phyloP scores from a whole-genome alignment of 30 jellyfish, hydroid and myxozoan genomes.

The Nemopilema nomurai region DNA sequence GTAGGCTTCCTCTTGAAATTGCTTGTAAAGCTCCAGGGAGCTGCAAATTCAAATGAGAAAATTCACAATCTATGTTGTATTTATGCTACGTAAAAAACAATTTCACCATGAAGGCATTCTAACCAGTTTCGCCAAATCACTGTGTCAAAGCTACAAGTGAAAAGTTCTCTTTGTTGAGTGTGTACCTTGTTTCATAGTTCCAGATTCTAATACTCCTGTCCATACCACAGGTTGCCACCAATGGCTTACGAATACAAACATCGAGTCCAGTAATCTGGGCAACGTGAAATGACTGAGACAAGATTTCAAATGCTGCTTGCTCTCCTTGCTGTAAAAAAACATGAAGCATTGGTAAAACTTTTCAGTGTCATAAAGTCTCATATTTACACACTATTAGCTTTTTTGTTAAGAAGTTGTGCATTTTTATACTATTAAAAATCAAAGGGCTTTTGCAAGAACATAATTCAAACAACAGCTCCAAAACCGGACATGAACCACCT shows the following conservation, averaged over 20 bases:
- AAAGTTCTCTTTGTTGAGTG: neutral
- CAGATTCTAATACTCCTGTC: slow-evolving; percentile 93
- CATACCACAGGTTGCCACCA: slow-evolving; percentile 97
- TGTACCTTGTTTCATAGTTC: slow-evolving; percentile 95
- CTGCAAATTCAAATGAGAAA: slow-evolving; percentile 27
- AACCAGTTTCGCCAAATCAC: neutral
- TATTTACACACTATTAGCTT: no score
- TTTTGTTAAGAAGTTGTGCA: no score
- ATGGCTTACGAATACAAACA: slow-evolving; percentile 94
- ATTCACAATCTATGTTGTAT: neutral
- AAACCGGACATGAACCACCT: no score
- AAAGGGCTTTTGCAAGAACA: neutral
- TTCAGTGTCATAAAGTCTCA: no score
- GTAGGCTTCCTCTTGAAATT: slow-evolving; percentile 97
- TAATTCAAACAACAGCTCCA: neutral
- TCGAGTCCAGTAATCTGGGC: slow-evolving; percentile 94
- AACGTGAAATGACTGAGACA: slow-evolving; percentile 87
- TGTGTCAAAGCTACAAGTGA: neutral
- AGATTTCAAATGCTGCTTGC: slow-evolving; percentile 83
- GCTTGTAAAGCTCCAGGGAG: slow-evolving; percentile 88
- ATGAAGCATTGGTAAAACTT: no score
- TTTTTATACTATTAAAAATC: neutral
- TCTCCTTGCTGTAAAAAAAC: slow-evolving; percentile 83
- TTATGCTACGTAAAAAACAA: neutral
- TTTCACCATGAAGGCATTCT: no score